phyloP scores from a whole-genome alignment of 1,140 invertebrate genomes.

The Drosophila leontia region DNA sequence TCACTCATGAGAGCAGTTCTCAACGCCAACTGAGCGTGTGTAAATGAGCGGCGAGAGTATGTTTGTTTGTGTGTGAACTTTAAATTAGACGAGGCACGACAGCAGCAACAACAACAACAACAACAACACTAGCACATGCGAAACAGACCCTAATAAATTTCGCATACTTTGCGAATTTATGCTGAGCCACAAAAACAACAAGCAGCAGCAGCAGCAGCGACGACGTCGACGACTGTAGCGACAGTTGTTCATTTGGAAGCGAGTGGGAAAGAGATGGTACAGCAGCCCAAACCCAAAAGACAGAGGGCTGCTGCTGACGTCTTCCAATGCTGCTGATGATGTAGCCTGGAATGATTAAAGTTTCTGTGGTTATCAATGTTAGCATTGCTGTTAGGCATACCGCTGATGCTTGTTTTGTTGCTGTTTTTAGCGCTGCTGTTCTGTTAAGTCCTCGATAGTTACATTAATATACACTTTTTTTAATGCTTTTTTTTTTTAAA shows the following conservation, averaged over 20 bases:
- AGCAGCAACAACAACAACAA: conserved; percentile 24
- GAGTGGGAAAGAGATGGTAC: conserved; percentile 22
- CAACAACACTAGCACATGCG: conserved; percentile 57
- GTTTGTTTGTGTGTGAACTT: conserved; percentile 71
- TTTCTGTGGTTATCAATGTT: neutral
- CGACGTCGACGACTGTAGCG: conserved; percentile 35
- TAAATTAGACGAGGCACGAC: conserved; percentile 80
- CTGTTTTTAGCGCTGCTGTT: neutral
- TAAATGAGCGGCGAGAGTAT: conserved; percentile 11
- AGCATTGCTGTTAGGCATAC: conserved; percentile 4
- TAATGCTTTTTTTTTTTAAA: too few relatives aligned
- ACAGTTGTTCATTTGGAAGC: conserved; percentile 62
- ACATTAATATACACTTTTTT: too few relatives aligned
- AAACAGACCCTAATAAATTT: conserved; percentile 82
- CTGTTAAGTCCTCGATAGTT: neutral
- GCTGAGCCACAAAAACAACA: conserved; percentile 70
- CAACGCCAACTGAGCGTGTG: conserved; percentile 4
- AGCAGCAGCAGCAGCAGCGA: conserved; percentile 4
- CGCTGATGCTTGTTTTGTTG: neutral
- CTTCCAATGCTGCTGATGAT: conserved; percentile 12
- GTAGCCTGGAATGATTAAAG: neutral
- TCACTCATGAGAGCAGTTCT: conserved; percentile 20
- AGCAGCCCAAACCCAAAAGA: conserved; percentile 43
- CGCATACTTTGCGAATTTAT: conserved; percentile 83
- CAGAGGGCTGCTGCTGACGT: conserved; percentile 25